A percentile compares a stretch with the other conserved stretches of the same genome.
These are phyloP conservation scores for Dilophus febrilis DNA, from an alignment of 2,888 invertebrate species.

Conservation along the genomic window DNA sequence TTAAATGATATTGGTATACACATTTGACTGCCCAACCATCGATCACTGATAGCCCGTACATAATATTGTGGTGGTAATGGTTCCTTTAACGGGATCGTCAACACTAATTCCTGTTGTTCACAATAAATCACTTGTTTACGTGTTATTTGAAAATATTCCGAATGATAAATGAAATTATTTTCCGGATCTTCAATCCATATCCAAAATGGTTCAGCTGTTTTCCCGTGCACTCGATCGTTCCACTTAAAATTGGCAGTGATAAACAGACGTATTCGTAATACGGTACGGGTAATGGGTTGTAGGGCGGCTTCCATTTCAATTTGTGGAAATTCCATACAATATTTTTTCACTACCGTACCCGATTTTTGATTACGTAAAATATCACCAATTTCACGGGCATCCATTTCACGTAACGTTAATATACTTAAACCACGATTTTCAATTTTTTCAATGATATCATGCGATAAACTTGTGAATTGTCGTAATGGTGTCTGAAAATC, in stretches of 20 bases:
- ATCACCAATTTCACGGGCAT: slow-evolving; percentile 68
- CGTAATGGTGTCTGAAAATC: slow-evolving; percentile 67
- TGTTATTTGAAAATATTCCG: slow-evolving; percentile 58
- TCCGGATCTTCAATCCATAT: slow-evolving; percentile 97
- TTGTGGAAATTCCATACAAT: slow-evolving; percentile 69
- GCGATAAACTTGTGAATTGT: slow-evolving; percentile 64
- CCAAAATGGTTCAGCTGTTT: slow-evolving; percentile 82
- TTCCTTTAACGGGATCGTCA: slow-evolving; percentile 88
- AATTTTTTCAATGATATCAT: slow-evolving; percentile 63
- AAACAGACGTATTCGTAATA: slow-evolving; percentile 63
- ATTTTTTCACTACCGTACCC: slow-evolving; percentile 61
- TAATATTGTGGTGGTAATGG: slow-evolving; percentile 86
- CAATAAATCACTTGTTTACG: slow-evolving; percentile 44
- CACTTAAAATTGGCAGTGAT: slow-evolving; percentile 65
- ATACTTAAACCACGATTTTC: slow-evolving; percentile 60
- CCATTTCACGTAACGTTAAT: slow-evolving; percentile 70
- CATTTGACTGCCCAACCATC: slow-evolving; percentile 42
- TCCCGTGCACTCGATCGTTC: slow-evolving; percentile 83
- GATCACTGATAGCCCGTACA: slow-evolving; percentile 71
- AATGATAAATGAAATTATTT: slow-evolving; percentile 87
- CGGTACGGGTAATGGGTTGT: slow-evolving; percentile 91
- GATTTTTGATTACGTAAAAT: slow-evolving; percentile 59
- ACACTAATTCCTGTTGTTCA: slow-evolving; percentile 69
- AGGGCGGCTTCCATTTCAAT: slow-evolving; percentile 67
- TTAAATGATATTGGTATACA: slow-evolving; percentile 55